Base-by-base conservation (phyloP, 2,888 invertebrate species). In the Microctonus hyperodae region DNA sequence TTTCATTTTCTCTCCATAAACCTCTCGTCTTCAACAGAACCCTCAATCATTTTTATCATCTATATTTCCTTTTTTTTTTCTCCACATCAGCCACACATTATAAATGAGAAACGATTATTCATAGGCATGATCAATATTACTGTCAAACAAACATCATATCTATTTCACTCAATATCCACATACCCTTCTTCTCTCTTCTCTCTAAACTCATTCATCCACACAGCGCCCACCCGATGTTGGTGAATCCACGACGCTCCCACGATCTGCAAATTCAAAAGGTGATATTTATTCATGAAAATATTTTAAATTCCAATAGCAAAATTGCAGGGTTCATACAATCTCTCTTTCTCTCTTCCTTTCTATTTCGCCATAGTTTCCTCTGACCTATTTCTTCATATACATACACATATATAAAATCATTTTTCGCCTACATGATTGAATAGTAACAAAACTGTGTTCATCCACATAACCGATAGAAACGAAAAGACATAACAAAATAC, bases 201-300 rank as follows among this genome's bases (percentile, higher is more conserved):
- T 57, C 7, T 22, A 31, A 20, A 50, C 55, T 48, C 44, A 20
- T 13, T 20, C 23, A 58, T 58, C 50, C 20, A 23, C 9, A 40
- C n/a, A 58, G n/a, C 13, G 11, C 23, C 23, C 37, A 58, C 58
- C 37, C n/a, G 37, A 37, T 58, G 58, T 58, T 40, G 22, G 58
- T n/a, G n/a, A 37, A 58, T n/a, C 57, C 35, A 22, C 35, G 22
- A 57, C 61, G 20, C 65, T 23, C 25, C 20, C 28, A 44, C 23
- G 28, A 60, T 64, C 66, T 40, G 65, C 48, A 40, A 51, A 51
- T 56, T 20, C 35, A 57, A 16, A 48, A 57, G 51, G 55, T 64
- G 68, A 73, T 73, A 79, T 79, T 79, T 80, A 80, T 80, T 81
- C 80, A 79, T 78, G 77, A 78, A 79, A 79, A 74, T 70, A 78